Conservation (phyloP, 2,888 invertebrate genomes). For the Cantharis rustica region DNA sequence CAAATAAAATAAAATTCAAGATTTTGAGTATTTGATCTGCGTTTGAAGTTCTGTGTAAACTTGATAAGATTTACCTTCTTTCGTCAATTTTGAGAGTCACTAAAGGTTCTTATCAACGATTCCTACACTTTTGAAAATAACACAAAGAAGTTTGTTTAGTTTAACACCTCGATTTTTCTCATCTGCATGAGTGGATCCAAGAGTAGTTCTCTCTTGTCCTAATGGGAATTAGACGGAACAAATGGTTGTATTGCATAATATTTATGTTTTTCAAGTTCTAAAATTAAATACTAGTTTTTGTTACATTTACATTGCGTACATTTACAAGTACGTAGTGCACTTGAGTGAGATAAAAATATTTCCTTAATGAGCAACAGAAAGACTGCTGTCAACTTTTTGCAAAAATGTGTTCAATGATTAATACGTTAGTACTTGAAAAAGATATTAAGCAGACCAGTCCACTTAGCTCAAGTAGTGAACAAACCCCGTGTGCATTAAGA, state of each 20-base stretch:
- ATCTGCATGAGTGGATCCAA: background rate
- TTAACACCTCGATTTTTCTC: background rate
- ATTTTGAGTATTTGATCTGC: background rate
- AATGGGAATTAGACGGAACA: background rate
- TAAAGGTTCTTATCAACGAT: background rate
- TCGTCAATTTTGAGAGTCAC: background rate
- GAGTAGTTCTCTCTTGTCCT: background rate
- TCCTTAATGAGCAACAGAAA: background rate
- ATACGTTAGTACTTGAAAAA: conserved; percentile 14
- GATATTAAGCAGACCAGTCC: conserved; percentile 20
- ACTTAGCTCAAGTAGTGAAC: conserved; percentile 18
- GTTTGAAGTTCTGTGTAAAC: background rate
- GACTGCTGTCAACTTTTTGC: background rate
- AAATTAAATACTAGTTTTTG: background rate
- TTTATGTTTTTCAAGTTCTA: background rate
- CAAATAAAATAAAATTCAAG: background rate
- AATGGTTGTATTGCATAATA: background rate
- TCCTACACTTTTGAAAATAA: background rate
- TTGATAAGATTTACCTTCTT: background rate
- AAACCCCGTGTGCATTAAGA: conserved; percentile 22
- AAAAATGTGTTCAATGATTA: conserved; percentile 4
- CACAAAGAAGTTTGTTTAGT: background rate
- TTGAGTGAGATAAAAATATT: background rate
- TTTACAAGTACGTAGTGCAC: background rate
- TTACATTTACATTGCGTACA: background rate